These are phyloP conservation scores for Plecotus auritus DNA, from an alignment of 2,113 vertebrate genomes.

Conservation along the genomic window DNA sequence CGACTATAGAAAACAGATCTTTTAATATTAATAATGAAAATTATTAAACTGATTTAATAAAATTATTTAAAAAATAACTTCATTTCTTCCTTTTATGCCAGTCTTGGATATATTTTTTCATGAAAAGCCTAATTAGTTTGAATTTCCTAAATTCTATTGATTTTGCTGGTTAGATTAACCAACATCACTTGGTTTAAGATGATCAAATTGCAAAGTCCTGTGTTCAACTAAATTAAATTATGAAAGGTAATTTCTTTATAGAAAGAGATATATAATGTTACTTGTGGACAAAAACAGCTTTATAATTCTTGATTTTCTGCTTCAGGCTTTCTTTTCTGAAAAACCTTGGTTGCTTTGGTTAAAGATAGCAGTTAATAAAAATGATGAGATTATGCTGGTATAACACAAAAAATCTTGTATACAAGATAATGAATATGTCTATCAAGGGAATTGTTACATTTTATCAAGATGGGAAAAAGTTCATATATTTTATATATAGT, in stretches of 20 bases:
- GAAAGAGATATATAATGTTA: background rate
- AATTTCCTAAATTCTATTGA: constrained; percentile 14
- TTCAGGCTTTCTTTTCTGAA: background rate
- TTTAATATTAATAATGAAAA: background rate
- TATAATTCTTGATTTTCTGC: background rate
- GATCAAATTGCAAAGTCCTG: background rate
- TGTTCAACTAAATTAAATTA: constrained; percentile 9
- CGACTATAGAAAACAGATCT: background rate
- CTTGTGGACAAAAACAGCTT: background rate
- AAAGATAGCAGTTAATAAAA: background rate
- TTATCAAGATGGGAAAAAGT: background rate
- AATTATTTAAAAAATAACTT: background rate
- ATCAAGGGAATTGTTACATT: background rate
- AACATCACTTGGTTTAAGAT: background rate
- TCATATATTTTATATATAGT: background rate
- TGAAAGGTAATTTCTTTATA: background rate
- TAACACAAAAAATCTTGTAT: background rate
- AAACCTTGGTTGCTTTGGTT: background rate
- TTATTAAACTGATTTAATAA: background rate
- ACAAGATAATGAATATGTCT: background rate
- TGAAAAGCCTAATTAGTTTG: background rate
- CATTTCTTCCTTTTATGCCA: background rate
- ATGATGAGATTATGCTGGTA: background rate
- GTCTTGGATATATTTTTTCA: background rate
- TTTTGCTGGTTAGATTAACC: background rate